Evolutionary conservation across 2,888 invertebrate genomes (phyloP).

Genomic region (Alsophila aescularia): DNA sequence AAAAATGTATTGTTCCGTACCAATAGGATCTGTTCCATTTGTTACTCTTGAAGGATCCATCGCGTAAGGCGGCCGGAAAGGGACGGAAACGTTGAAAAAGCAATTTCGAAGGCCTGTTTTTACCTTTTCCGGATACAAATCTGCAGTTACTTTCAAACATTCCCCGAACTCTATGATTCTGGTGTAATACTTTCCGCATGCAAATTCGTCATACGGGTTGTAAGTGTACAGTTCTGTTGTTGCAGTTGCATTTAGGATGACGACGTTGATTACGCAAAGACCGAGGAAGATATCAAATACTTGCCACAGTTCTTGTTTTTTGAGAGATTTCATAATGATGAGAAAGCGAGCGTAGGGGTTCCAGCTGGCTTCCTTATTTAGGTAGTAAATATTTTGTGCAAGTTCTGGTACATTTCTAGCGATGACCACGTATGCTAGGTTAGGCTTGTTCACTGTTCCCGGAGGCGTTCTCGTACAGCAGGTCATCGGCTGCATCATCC

Average conservation of each 20-base stretch:
- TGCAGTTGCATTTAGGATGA: constrained; percentile 49
- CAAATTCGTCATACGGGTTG: constrained; percentile 62
- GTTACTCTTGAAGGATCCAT: constrained; percentile 39
- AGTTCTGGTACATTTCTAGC: constrained; percentile 39
- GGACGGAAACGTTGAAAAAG: constrained; percentile 47
- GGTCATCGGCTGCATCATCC: constrained; percentile 13
- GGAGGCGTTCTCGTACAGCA: constrained; percentile 21
- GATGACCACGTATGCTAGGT: constrained; percentile 46
- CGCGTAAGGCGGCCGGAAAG: constrained; percentile 58
- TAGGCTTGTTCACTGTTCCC: background rate
- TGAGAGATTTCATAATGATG: constrained; percentile 45
- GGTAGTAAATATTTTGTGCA: constrained; percentile 22
- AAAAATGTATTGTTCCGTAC: constrained; percentile 51
- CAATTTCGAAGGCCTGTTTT: constrained; percentile 56
- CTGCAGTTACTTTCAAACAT: constrained; percentile 40
- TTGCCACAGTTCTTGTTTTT: constrained; percentile 30
- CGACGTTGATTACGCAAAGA: constrained; percentile 46
- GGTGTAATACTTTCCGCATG: constrained; percentile 61
- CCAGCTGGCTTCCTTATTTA: constrained; percentile 51
- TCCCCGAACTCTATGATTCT: constrained; percentile 52
- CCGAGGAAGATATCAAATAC: constrained; percentile 54
- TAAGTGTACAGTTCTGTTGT: constrained; percentile 56
- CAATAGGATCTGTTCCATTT: constrained; percentile 24
- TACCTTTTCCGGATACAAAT: constrained; percentile 51
- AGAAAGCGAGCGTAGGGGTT: constrained; percentile 53